Percentiles rank a stretch among this genome's conserved stretches.
Evolutionary conservation across 1,140 invertebrate genomes (phyloP).

Genomic region (Gryllus bimaculatus): DNA sequence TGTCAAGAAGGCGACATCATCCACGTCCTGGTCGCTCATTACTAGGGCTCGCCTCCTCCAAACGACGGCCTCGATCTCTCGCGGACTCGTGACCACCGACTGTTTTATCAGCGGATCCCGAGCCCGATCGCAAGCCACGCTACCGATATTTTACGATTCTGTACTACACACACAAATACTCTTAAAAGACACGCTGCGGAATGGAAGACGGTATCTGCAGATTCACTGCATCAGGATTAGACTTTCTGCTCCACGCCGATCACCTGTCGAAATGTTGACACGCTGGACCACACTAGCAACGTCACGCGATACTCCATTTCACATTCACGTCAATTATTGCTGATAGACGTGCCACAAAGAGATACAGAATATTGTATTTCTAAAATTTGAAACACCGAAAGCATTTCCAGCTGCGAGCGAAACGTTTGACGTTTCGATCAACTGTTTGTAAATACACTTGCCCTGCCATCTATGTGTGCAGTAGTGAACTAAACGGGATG

Average conservation of each 20-base stretch:
- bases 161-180: background rate
- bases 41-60: slow-evolving; percentile 30
- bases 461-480: background rate
- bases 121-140: slow-evolving; percentile 13
- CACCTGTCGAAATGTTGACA: background rate
- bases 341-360: background rate
- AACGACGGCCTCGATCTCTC: slow-evolving; percentile 41
- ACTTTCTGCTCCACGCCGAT: background rate
- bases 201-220: background rate
- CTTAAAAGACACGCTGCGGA: background rate
- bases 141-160: background rate
- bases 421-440: slow-evolving; percentile 1
- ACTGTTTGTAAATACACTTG: slow-evolving; percentile 5
- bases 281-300: background rate
- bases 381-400: background rate
- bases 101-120: slow-evolving; percentile 40
- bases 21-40: slow-evolving; percentile 82
- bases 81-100: slow-evolving; percentile 39
- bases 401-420: background rate
- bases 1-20: slow-evolving; percentile 85
- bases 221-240: background rate
- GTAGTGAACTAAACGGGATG: background rate
- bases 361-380: background rate
- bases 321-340: background rate
- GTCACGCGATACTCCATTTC: background rate